A percentile compares a stretch with the other conserved stretches of the same genome.
phyloP scores from a whole-genome alignment of 1,140 invertebrate genomes.

The Zophobas morio region DNA sequence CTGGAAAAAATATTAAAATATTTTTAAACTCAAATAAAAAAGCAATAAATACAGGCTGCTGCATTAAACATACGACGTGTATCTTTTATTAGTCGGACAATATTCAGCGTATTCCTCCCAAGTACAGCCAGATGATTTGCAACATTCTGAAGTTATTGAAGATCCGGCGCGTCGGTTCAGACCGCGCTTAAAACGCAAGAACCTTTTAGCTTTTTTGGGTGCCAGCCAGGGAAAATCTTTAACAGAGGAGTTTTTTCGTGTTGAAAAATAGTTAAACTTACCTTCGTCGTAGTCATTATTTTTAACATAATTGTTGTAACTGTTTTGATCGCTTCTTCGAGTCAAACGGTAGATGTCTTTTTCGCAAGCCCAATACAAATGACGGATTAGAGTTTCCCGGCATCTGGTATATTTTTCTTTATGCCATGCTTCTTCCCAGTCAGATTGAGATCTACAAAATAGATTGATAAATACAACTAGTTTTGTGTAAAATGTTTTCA shows the following conservation, averaged over 20 bases:
- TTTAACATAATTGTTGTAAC: conserved; percentile 15
- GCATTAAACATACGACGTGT: conserved; percentile 51
- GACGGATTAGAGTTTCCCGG: conserved; percentile 71
- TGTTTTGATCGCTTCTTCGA: conserved; percentile 64
- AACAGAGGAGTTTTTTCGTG: conserved; percentile 14
- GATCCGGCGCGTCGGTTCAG: conserved; percentile 58
- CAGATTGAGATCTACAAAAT: conserved; percentile 69
- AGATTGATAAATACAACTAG: background rate
- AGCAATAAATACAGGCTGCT: background rate
- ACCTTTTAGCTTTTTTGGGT: conserved; percentile 63
- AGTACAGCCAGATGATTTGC: conserved; percentile 72
- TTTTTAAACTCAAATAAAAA: conserved; percentile 5
- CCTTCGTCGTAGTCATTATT: conserved; percentile 46
- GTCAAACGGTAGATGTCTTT: conserved; percentile 74
- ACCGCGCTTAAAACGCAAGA: conserved; percentile 63
- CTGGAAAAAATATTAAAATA: background rate
- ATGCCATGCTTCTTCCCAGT: conserved; percentile 75
- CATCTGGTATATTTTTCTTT: conserved; percentile 72
- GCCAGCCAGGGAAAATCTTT: conserved; percentile 65
- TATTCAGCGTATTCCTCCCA: conserved; percentile 79
- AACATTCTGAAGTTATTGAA: conserved; percentile 76
- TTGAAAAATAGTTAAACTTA: conserved; percentile 38
- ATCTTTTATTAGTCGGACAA: conserved; percentile 73
- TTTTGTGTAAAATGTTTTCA: no score
- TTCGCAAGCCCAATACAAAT: conserved; percentile 75